phyloP scores from a whole-genome alignment of 92 coral and sea anemone genomes.

The Micromussa lordhowensis region DNA sequence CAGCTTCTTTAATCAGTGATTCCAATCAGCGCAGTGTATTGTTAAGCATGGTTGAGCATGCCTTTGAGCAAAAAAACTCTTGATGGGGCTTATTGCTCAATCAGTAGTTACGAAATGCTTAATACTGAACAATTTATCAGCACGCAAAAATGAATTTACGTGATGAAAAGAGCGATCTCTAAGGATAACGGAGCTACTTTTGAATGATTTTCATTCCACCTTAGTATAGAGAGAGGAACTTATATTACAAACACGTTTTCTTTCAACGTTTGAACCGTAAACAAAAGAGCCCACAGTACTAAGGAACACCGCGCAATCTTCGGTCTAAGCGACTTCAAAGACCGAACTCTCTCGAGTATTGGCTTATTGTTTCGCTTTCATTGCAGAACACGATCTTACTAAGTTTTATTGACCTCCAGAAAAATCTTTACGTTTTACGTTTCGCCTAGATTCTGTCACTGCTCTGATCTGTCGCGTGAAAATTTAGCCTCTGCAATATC shows the following conservation, averaged over 20 bases:
- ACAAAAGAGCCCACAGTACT: neutral
- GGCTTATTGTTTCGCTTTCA: neutral
- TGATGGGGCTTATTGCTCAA: neutral
- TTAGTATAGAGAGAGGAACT: neutral
- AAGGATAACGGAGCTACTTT: neutral
- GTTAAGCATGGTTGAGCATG: neutral
- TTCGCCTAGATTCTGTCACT: neutral
- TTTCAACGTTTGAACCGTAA: neutral
- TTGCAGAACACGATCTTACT: neutral
- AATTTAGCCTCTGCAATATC: neutral
- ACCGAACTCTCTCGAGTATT: neutral
- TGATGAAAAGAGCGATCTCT: neutral
- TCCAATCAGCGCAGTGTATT: neutral
- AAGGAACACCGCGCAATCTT: neutral
- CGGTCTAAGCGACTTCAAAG: neutral
- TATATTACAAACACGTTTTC: neutral
- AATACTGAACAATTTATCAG: neutral
- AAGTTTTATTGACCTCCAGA: neutral
- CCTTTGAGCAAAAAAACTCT: neutral
- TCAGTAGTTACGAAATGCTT: neutral
- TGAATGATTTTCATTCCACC: neutral
- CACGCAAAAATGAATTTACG: neutral
- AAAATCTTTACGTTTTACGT: neutral
- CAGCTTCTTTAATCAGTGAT: neutral
- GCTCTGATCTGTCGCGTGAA: neutral